Conservation (phyloP, 1,140 invertebrate genomes). For the Nylanderia fulva region DNA sequence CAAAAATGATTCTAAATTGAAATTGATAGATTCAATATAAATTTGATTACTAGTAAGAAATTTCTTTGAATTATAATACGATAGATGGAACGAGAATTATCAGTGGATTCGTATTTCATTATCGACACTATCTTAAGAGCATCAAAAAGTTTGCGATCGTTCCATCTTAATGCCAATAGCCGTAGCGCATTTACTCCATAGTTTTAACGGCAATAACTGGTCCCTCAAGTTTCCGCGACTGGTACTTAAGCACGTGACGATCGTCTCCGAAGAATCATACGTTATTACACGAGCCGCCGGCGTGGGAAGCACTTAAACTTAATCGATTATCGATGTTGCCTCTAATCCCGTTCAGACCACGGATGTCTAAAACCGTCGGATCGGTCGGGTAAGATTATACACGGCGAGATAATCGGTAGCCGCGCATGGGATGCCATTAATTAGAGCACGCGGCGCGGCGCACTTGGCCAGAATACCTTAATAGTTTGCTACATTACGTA, state of each 20-base stretch:
- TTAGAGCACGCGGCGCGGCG: constrained; percentile 58
- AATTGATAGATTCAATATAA: background rate
- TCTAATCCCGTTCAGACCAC: constrained; percentile 62
- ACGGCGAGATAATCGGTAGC: constrained; percentile 54
- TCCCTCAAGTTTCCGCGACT: constrained; percentile 39
- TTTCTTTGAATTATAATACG: background rate
- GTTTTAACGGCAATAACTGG: constrained; percentile 40
- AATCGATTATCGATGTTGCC: constrained; percentile 74
- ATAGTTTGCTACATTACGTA: constrained; percentile 68
- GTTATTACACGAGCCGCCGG: constrained; percentile 68
- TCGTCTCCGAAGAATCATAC: constrained; percentile 57
- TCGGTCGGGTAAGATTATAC: constrained; percentile 67
- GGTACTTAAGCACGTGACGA: constrained; percentile 59
- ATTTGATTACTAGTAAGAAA: constrained; percentile 1
- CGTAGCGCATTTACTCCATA: constrained; percentile 40
- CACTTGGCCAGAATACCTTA: constrained; percentile 66
- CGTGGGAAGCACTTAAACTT: constrained; percentile 67
- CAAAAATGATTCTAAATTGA: too few species aligned
- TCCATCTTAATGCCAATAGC: constrained; percentile 32
- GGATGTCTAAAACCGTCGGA: constrained; percentile 47
- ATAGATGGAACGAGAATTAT: background rate
- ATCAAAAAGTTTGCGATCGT: constrained; percentile 34
- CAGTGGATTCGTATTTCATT: constrained; percentile 16
- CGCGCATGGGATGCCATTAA: constrained; percentile 67
- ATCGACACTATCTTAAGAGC: background rate